These are phyloP conservation scores for Gallinago solitaria DNA, from an alignment of 2,797 vertebrate genomes.

Conservation along the genomic window DNA sequence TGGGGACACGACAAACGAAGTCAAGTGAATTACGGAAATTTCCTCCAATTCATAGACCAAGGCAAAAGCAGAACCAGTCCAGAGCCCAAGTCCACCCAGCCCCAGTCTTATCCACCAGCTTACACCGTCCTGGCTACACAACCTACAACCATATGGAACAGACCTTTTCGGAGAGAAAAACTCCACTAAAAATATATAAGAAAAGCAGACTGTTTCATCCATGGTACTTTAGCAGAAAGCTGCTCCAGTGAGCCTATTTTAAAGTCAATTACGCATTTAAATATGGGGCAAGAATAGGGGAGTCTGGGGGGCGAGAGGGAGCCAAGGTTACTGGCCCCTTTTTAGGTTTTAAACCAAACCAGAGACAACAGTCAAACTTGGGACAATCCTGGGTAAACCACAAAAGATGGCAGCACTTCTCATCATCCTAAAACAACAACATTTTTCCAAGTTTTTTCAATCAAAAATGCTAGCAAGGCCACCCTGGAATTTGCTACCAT, in stretches of 20 bases:
- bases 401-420: slow-evolving; percentile 62
- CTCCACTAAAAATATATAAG: background rate
- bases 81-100: background rate
- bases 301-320: background rate
- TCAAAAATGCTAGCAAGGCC: slow-evolving; percentile 58
- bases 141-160: accelerated
- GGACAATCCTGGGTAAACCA: slow-evolving; percentile 65
- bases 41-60: background rate
- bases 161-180: background rate
- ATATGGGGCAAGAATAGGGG: background rate
- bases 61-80: background rate
- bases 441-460: slow-evolving; percentile 64
- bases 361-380: slow-evolving; percentile 49
- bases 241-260: background rate
- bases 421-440: slow-evolving; percentile 57
- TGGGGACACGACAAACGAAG: background rate
- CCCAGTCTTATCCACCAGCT: background rate
- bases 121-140: background rate
- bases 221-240: background rate
- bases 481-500: slow-evolving; percentile 71
- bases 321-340: background rate
- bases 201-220: background rate
- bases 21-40: accelerated
- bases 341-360: slow-evolving; percentile 51
- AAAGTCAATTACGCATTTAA: background rate